Conservation (phyloP, 2,113 vertebrate genomes). For the Edolisoma coerulescens region DNA sequence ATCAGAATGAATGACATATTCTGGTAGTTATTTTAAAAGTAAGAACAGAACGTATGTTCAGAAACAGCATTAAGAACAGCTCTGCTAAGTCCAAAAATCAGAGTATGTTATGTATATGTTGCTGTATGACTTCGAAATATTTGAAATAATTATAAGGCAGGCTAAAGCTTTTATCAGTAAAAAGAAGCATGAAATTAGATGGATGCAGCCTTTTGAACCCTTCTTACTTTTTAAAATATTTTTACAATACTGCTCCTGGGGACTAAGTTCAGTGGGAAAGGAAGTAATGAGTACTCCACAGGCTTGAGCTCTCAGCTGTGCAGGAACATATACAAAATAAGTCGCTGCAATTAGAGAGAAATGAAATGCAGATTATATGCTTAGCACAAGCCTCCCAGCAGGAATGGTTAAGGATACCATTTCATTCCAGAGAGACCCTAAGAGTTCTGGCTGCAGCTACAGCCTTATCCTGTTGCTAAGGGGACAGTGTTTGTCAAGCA, state of each 20-base stretch:
- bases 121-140: background rate
- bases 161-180: background rate
- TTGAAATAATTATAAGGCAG: background rate
- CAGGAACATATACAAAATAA: background rate
- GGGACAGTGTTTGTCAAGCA: background rate
- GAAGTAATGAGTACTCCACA: background rate
- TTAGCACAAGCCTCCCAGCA: background rate
- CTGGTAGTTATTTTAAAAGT: conserved; percentile 45
- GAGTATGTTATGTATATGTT: background rate
- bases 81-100: background rate
- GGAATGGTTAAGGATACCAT: background rate
- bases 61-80: conserved; percentile 20
- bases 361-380: background rate
- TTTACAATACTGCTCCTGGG: background rate
- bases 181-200: background rate
- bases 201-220: background rate
- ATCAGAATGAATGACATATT: conserved; percentile 36
- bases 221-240: background rate
- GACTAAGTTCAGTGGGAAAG: background rate
- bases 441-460: background rate
- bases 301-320: background rate
- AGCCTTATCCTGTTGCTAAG: background rate
- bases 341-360: background rate
- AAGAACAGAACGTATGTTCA: conserved; percentile 39
- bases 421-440: background rate